A percentile compares a stretch with the other conserved stretches of the same genome.
Conservation (phyloP, 2,888 invertebrate species). For the Gibbula magus region DNA sequence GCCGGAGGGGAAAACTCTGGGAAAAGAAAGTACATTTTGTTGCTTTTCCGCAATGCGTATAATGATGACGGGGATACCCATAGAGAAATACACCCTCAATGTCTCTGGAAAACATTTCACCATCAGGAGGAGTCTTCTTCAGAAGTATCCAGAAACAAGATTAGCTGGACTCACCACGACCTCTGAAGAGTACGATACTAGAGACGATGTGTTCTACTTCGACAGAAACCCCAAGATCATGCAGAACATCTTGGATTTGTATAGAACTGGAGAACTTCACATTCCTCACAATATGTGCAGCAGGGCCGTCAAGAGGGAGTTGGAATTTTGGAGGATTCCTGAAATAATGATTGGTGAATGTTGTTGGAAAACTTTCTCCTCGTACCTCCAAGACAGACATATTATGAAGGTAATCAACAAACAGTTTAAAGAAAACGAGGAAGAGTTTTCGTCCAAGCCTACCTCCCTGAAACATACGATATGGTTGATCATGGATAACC, state of each 20-base stretch:
- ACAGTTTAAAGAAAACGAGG: constrained; percentile 25
- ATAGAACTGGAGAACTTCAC: constrained; percentile 56
- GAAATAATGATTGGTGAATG: constrained; percentile 55
- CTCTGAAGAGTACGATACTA: constrained; percentile 27
- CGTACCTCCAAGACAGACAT: constrained; percentile 40
- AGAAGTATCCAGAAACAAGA: constrained; percentile 38
- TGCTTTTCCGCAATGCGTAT: no score
- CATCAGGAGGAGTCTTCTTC: constrained; percentile 36
- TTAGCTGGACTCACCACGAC: constrained; percentile 33
- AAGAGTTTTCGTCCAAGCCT: background rate
- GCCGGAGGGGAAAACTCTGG: no score
- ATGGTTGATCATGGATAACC: constrained; percentile 52
- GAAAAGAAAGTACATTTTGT: no score
- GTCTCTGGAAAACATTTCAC: constrained; percentile 48
- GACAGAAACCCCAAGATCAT: constrained; percentile 59
- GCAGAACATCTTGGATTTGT: constrained; percentile 54
- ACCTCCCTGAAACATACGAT: constrained; percentile 6
- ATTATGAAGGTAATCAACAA: constrained; percentile 40
- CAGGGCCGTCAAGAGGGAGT: constrained; percentile 52
- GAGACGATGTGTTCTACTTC: constrained; percentile 49
- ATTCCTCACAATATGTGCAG: constrained; percentile 61
- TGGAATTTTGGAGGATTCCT: constrained; percentile 61
- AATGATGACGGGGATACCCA: background rate
- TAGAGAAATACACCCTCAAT: constrained; percentile 33
- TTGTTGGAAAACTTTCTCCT: constrained; percentile 49